Evolutionary conservation across 2,797 vertebrate genomes (phyloP).

Genomic region (Prionace glauca): DNA sequence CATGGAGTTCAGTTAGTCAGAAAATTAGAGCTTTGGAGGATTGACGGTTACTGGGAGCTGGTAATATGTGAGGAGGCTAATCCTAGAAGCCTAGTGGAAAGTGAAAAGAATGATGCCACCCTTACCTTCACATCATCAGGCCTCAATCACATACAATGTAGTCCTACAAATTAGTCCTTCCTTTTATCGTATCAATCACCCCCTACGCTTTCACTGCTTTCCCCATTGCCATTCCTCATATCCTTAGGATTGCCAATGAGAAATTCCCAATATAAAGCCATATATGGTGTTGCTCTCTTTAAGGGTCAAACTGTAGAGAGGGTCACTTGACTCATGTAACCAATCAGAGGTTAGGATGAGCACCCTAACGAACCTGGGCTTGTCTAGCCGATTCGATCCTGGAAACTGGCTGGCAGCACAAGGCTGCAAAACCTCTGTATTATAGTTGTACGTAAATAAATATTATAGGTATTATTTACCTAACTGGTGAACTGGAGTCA

Average conservation of each 20-base stretch:
- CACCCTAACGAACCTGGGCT: too few relatives aligned
- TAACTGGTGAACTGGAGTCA: too few relatives aligned
- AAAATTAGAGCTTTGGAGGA: background rate
- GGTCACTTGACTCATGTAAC: too few relatives aligned
- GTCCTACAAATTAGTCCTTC: background rate
- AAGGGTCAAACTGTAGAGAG: too few relatives aligned
- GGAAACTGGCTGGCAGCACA: too few relatives aligned
- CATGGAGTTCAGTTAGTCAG: background rate
- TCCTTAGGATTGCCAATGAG: background rate
- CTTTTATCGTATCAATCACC: background rate
- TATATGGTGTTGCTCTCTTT: background rate
- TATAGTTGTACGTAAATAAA: too few relatives aligned
- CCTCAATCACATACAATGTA: background rate
- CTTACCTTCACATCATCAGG: background rate
- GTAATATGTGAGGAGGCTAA: background rate
- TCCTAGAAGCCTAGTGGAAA: background rate
- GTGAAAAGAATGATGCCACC: background rate
- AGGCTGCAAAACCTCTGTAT: too few relatives aligned
- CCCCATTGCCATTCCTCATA: background rate
- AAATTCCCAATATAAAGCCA: background rate
- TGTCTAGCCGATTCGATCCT: too few relatives aligned
- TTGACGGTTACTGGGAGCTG: background rate
- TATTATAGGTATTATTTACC: too few relatives aligned
- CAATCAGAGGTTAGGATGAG: too few relatives aligned
- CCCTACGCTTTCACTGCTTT: background rate